Evolutionary conservation across 2,888 invertebrate genomes (phyloP), one percentile per base, ranked within the genome.

Genomic region (Pycnomerus fuliginosus): DNA sequence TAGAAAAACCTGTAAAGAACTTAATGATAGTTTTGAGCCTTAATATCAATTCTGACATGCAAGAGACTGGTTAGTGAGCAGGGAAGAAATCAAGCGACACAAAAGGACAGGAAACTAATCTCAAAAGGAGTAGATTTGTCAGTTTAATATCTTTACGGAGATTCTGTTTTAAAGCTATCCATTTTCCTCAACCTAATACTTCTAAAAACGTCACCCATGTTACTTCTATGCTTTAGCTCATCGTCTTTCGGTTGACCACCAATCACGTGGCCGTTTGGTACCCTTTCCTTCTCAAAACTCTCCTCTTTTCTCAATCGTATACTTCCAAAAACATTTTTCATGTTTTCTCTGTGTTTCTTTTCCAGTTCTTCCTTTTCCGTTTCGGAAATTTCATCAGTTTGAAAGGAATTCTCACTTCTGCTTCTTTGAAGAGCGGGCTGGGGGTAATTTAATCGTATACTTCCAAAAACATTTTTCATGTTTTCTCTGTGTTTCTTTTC

Each of bases 1-100:
- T 78, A 46, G 79, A 69, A 50, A 85, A 75, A 59, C 87, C 86
- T 85, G 72, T 34, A 73, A 73, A 62, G 48, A 56, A 61, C 52
- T 51, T 37, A 43, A 48, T 43, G 50, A 50, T 48, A 55, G 46
- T 51, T 37, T 47, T 45, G 44, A 16, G 23, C n/a, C 35, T 32
- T 29, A 34, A 42, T 30, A 42, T 33, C 32, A 33, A 24, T 10
- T 33, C 17, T 34, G n/a, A n/a, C n/a, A n/a, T n/a, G 3, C 14
- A 25, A 2, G 3, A 10, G 20, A 16, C 10, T 16, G 7, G 20
- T 11, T 4, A 20, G 22, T 33, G 17, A 32, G 27, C n/a, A 13
- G 22, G 13, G 10, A 24, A 3, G 11, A 13, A 2, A 25, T 11
- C 3, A 23, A 35, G 34, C 16, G 10, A 34, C n/a, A 28, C 12